Evolutionary conservation across 1,140 invertebrate species (phyloP).

Genomic region (Metopolophium dirhodum): DNA sequence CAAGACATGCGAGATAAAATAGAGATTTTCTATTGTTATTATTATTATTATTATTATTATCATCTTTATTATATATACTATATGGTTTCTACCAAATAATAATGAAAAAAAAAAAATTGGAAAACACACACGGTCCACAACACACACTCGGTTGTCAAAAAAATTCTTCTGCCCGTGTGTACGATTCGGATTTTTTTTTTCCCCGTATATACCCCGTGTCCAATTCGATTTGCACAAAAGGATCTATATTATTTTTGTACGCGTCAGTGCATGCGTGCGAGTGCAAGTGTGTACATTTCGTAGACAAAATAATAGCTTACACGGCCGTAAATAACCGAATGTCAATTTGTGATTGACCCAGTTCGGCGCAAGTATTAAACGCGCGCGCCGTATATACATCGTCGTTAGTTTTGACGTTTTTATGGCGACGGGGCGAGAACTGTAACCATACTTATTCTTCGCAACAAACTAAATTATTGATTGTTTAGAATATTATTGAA

Average conservation of each 20-base stretch:
- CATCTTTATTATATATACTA: no score
- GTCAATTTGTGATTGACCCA: conserved; percentile 33
- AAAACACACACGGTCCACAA: not conserved
- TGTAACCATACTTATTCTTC: not conserved
- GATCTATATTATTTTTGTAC: conserved; percentile 1
- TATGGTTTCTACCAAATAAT: not conserved
- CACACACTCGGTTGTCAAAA: not conserved
- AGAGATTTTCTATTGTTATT: not conserved
- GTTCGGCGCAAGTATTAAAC: not conserved
- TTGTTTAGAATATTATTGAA: conserved; percentile 1
- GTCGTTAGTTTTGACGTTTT: conserved; percentile 11
- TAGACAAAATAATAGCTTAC: not conserved
- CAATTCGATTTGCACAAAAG: not conserved
- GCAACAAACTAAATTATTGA: not conserved
- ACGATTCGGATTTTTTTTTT: not conserved
- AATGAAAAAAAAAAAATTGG: conserved; percentile 8
- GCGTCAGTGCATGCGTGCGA: not conserved
- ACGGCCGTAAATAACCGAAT: conserved; percentile 4
- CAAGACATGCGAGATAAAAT: not conserved
- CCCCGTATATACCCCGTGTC: not conserved
- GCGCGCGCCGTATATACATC: not conserved
- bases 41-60: not conserved
- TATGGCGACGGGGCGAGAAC: not conserved
- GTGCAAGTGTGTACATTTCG: not conserved
- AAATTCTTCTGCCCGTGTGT: not conserved